Conservation (phyloP, 1,140 invertebrate genomes). For the Leptinotarsa lineolata region DNA sequence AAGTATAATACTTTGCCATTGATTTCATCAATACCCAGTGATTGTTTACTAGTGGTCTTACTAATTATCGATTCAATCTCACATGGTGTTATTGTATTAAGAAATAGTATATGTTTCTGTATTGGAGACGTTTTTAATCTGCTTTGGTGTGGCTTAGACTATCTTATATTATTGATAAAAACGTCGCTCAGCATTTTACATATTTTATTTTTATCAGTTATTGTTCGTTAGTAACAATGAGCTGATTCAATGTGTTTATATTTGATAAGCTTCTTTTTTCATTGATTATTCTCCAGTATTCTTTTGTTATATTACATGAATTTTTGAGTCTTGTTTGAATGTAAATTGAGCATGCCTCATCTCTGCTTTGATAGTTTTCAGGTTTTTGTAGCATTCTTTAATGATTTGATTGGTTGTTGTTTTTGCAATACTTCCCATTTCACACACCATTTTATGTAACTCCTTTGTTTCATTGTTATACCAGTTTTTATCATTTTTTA, state of each 20-base stretch:
- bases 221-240: background rate
- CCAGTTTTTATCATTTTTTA: too few relatives aligned
- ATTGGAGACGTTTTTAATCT: background rate
- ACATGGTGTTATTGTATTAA: background rate
- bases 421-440: too few relatives aligned
- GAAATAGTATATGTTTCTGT: background rate
- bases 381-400: background rate
- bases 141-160: background rate
- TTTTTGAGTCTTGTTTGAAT: background rate
- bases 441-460: too few relatives aligned
- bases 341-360: background rate
- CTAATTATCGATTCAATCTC: background rate
- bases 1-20: background rate
- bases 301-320: background rate
- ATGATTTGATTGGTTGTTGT: too few relatives aligned
- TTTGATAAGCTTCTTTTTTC: background rate
- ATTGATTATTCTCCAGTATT: background rate
- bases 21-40: background rate
- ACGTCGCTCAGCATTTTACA: background rate
- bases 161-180: background rate
- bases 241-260: background rate
- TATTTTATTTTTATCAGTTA: slow-evolving; percentile 7
- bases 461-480: too few relatives aligned
- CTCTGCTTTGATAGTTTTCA: background rate
- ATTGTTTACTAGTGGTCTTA: slow-evolving; percentile 1